A percentile compares a stretch with the other conserved stretches of the same genome.
Conservation (phyloP, 2,113 vertebrate species). For the Gallinago paraguaiae region DNA sequence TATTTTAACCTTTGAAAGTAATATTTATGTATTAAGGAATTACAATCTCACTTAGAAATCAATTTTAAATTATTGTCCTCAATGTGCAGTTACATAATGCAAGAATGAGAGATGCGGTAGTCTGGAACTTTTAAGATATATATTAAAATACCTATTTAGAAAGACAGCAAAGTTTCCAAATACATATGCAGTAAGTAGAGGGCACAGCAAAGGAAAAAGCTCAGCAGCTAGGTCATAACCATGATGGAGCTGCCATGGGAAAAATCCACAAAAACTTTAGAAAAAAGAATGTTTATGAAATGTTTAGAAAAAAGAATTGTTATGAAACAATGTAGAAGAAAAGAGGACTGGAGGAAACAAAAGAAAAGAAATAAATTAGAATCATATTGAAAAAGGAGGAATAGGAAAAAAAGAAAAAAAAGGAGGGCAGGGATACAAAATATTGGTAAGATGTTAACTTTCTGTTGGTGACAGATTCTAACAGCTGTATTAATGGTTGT, state of each 20-base stretch:
- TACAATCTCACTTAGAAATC: neutral
- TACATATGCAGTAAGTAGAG: neutral
- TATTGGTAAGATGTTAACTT: neutral
- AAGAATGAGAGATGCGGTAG: neutral
- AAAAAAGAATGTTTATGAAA: neutral
- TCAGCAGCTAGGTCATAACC: neutral
- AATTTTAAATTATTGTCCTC: neutral
- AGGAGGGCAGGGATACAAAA: neutral
- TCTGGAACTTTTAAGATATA: neutral
- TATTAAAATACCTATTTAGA: neutral
- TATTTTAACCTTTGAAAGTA: neutral
- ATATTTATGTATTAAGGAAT: neutral
- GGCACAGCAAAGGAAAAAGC: neutral
- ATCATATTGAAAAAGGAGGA: neutral
- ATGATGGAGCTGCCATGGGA: neutral
- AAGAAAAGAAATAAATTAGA: neutral
- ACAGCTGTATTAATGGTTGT: neutral
- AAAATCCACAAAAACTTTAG: neutral
- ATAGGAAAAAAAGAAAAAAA: neutral
- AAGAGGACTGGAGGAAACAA: neutral
- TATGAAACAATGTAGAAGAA: neutral
- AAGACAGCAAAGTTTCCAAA: neutral
- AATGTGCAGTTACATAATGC: neutral
- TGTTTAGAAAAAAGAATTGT: neutral
- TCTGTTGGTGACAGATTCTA: neutral